Base-by-base conservation (phyloP, 2,888 invertebrate species). In the Drosophila lutescens region DNA sequence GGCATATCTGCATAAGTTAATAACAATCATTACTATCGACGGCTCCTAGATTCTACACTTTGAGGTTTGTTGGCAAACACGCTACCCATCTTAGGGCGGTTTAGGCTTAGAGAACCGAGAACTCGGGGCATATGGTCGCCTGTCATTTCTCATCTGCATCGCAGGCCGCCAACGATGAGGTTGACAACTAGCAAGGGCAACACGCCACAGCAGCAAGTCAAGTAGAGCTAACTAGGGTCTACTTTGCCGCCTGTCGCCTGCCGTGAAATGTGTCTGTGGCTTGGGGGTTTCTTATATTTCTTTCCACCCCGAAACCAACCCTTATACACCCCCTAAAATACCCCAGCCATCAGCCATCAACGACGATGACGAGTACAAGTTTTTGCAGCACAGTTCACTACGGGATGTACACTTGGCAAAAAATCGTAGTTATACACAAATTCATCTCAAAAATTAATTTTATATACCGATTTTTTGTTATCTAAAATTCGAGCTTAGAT, bases 11-110 rank as follows among this genome's bases (percentile, higher is more conserved):
- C 57, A 61, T 78, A 87, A 78, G 71, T 87, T 84, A 87, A 79
- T 87, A 87, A 81, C 72, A 81, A 87, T 85, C 72, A 85, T 76
- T 79, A 78, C 60, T 81, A 87, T 87, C 78, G 82, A 85, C 86
- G 59, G 55, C 59, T 58, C 51, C 54, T 59, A 41, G 32, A 10
- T 44, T 51, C 44, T 32, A 23, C 26, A 50, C 36, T 58, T 26
- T 46, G 66, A 34, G 53, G 65, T 66, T 65, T 69, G 59, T 38
- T 43, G 46, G 17, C 65, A 46, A 66, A 55, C 68, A 54, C 26
- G 56, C 55, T 40, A 46, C 55, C 54, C 54, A 47, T 66, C 67
- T 46, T 32, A 15, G 13, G 34, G 41, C 32, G 50, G 51, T 46
- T 67, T 63, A 38, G 67, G 56, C 62, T 67, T 61, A 63, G 62